Base-by-base conservation (phyloP, 2,797 vertebrate genomes). In the Oceanodroma leucorhoa region DNA sequence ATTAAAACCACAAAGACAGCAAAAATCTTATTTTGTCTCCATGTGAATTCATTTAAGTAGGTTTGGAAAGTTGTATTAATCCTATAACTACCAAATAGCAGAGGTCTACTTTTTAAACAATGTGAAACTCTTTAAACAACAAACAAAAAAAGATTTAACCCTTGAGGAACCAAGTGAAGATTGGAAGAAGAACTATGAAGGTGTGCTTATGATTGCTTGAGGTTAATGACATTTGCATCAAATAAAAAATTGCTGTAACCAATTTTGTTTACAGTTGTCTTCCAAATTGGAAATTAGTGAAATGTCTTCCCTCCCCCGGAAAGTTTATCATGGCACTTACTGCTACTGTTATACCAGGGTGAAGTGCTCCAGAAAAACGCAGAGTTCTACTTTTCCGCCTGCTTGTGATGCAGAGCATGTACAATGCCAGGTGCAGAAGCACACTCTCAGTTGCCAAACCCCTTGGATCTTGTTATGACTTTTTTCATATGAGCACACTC, bases 401-500 rank as follows among this genome's bases (percentile, higher is more conserved):
- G 66, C 26, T 97, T 97, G 36, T 76, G 32, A 94, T 95, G 70
- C 90, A 77, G 67, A 73, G 17, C 89, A 73, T 67, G 91, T 87
- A 66, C 62, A 80, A 43, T 54, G 61, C 40, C 93, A 96, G 88
- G 91, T 97, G 92, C 84, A 88, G 75, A 94, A 89, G 21, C 55
- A 73, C 45, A 60, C 23, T 67, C 57, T 77, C 29, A 27, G 64
- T 78, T 93, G 85, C 67, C 92, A 94, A 62, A n/a, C 24, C n/a
- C 58, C 41, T 89, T 93, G 89, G 70, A 94, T 93, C 55, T 89
- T 19, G 4, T 83, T 94, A 91, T 43, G 41, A 88, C 41, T 87
- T 89, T 92, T 92, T 94, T 95, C 45, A 62, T 93, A 80, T 48
- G 62, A 84, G 21, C 48, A 83, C 41, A 84, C 61, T 92, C 54